These are phyloP conservation scores for Danaus plexippus DNA, from an alignment of 1,140 invertebrate genomes.

Conservation along the genomic window DNA sequence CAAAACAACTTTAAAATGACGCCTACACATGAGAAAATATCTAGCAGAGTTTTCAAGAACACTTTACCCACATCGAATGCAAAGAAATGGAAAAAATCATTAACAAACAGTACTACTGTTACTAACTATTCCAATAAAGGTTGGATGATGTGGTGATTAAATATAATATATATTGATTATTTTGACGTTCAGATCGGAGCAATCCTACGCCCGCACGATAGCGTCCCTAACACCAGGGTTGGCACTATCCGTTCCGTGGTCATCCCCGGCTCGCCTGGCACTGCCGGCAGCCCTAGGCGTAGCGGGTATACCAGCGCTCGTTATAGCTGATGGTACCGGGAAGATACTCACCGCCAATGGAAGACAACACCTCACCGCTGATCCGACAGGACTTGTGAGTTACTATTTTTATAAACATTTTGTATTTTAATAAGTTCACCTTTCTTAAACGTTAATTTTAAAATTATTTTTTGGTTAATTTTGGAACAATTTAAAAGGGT, in stretches of 20 bases:
- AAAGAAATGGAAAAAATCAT: too few species aligned
- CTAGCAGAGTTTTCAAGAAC: too few species aligned
- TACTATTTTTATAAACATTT: neutral
- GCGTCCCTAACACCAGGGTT: conserved; percentile 41
- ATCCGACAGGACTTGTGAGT: conserved; percentile 51
- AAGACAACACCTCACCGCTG: conserved; percentile 42
- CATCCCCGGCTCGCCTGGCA: conserved; percentile 36
- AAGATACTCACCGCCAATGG: conserved; percentile 51
- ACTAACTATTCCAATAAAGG: too few species aligned
- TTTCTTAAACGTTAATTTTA: conserved; percentile 3
- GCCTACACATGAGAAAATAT: too few species aligned
- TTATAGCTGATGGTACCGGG: conserved; percentile 43
- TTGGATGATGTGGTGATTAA: too few species aligned
- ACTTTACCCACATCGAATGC: too few species aligned
- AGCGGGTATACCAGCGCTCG: conserved; percentile 56
- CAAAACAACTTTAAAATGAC: too few species aligned
- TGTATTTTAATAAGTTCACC: neutral
- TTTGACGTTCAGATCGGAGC: conserved; percentile 43
- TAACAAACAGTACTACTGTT: too few species aligned
- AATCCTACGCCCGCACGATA: conserved; percentile 52
- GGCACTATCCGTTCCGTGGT: conserved; percentile 50
- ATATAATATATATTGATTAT: neutral
- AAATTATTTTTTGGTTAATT: neutral
- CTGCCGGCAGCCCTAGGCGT: conserved; percentile 51
- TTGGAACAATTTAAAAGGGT: too few species aligned